phyloP scores from a whole-genome alignment of 2,888 invertebrate genomes.

The Nomada fabriciana region DNA sequence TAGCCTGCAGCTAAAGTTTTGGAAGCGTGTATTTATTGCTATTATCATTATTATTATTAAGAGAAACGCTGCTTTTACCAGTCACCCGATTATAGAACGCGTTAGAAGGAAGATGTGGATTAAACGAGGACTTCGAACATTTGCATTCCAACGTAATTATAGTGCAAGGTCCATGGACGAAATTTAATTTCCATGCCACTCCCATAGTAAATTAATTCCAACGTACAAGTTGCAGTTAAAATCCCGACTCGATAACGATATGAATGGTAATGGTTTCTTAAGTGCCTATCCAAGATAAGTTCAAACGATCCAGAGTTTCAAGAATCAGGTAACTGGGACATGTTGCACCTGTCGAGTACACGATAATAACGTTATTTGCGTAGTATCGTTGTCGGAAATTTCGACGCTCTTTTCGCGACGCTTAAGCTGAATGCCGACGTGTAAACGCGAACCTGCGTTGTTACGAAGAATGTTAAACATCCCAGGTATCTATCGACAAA shows the following conservation, averaged over 20 bases:
- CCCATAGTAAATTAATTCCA: not conserved
- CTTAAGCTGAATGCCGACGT: conserved; percentile 1
- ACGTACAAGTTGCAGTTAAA: not conserved
- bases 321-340: not conserved
- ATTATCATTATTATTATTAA: too few relatives aligned
- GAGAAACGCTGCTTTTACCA: too few relatives aligned
- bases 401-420: conserved; percentile 1
- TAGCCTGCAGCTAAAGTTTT: too few relatives aligned
- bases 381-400: conserved; percentile 9
- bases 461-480: conserved; percentile 51
- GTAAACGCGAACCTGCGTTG: conserved; percentile 39
- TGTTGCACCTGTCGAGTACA: not conserved
- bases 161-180: too few relatives aligned
- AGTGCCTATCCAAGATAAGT: not conserved
- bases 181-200: not conserved
- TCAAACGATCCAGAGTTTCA: not conserved
- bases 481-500: not conserved
- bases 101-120: too few relatives aligned
- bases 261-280: not conserved
- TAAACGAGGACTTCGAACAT: too few relatives aligned
- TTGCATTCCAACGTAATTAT: too few relatives aligned
- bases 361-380: conserved; percentile 4
- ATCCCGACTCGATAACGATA: not conserved
- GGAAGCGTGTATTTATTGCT: too few relatives aligned
- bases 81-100: too few relatives aligned